A percentile compares a stretch with the other conserved stretches of the same genome.
These are phyloP conservation scores for Cerceris rybyensis DNA, from an alignment of 2,888 invertebrate species.

Conservation along the genomic window DNA sequence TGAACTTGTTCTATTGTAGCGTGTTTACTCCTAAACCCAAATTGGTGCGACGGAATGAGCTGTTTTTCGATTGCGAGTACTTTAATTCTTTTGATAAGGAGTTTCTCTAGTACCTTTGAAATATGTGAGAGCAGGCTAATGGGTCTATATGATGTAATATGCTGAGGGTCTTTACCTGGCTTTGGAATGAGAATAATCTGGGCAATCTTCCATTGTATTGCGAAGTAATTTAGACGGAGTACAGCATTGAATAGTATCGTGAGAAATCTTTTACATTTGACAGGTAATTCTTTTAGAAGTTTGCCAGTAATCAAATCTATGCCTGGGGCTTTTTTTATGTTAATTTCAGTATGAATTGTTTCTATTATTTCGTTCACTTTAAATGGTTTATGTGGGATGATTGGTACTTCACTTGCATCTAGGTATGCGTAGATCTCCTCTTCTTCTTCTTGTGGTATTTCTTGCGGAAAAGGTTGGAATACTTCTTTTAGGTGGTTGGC, in stretches of 20 bases:
- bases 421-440: neutral
- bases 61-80: neutral
- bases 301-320: neutral
- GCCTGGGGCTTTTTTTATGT: constrained; percentile 1
- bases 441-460: neutral
- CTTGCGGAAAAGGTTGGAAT: neutral
- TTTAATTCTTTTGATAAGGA: neutral
- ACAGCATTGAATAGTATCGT: neutral
- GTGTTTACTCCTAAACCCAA: neutral
- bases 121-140: neutral
- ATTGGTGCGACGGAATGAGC: neutral
- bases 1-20: neutral
- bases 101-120: neutral
- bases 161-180: neutral
- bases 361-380: neutral
- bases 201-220: constrained; percentile 1
- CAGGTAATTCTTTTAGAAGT: neutral
- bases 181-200: neutral
- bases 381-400: neutral
- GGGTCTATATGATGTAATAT: neutral
- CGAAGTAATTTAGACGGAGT: neutral
- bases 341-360: neutral
- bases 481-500: neutral
- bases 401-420: neutral
- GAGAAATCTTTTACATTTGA: neutral